Conservation (phyloP, 1,140 invertebrate species). For the Drosophila rufa region DNA sequence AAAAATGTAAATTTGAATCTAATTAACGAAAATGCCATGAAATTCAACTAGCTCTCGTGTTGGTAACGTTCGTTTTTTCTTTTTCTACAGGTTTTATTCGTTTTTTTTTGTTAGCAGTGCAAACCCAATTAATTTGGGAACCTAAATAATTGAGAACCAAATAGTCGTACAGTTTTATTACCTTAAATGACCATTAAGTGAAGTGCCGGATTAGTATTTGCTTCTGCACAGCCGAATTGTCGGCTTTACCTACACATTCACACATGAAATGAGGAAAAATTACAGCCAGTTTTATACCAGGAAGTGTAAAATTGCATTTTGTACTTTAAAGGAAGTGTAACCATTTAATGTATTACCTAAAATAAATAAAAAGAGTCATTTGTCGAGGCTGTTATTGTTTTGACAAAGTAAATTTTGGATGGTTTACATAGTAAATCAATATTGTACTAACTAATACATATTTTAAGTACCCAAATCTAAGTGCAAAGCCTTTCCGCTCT, state of each 20-base stretch:
- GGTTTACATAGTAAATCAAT: neutral
- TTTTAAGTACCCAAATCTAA: neutral
- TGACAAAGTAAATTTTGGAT: too few species aligned
- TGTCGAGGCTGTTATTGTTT: too few species aligned
- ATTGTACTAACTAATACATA: neutral
- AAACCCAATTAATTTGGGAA: slow-evolving; percentile 56
- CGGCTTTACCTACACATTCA: slow-evolving; percentile 15
- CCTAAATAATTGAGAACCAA: slow-evolving; percentile 27
- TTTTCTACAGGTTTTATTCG: neutral
- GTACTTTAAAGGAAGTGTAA: too few species aligned
- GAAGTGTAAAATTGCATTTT: neutral
- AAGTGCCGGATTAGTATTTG: slow-evolving; percentile 36
- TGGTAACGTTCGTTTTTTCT: slow-evolving; percentile 1
- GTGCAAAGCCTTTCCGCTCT: neutral
- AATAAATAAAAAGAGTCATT: neutral
- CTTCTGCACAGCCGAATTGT: slow-evolving; percentile 29
- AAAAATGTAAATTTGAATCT: too few species aligned
- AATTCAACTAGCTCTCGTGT: neutral
- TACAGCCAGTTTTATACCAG: slow-evolving; percentile 27
- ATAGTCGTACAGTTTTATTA: slow-evolving; percentile 49
- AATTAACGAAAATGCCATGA: neutral
- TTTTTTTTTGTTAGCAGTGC: slow-evolving; percentile 5
- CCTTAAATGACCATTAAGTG: slow-evolving; percentile 64
- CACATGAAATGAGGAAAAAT: neutral
- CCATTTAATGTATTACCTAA: neutral